Evolutionary conservation across 2,797 vertebrate species (phyloP).

Genomic region (Sciurus carolinensis): DNA sequence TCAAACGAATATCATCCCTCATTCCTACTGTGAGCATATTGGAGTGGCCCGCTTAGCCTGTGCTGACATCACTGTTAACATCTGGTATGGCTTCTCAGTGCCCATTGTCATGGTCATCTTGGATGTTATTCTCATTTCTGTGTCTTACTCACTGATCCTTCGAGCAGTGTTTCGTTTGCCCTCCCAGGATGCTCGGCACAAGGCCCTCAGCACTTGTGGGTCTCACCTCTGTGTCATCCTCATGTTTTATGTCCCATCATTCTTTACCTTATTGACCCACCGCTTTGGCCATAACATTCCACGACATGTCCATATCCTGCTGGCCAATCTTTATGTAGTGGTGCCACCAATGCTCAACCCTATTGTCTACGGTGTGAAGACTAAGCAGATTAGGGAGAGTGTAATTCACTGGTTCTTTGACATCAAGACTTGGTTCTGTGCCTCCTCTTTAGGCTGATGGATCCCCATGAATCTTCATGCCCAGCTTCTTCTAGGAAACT

Average conservation of each 20-base stretch:
- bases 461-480: background rate
- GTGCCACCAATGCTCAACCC: conserved; percentile 83
- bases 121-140: conserved; percentile 76
- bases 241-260: conserved; percentile 83
- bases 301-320: conserved; percentile 78
- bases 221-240: conserved; percentile 83
- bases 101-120: conserved; percentile 79
- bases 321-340: conserved; percentile 82
- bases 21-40: conserved; percentile 83
- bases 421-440: conserved; percentile 60
- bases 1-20: conserved; percentile 72
- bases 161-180: conserved; percentile 72
- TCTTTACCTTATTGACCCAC: conserved; percentile 83
- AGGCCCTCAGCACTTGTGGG: conserved; percentile 81
- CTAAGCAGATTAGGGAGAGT: conserved; percentile 75
- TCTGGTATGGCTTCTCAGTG: conserved; percentile 83
- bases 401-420: conserved; percentile 28
- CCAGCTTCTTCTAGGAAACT: background rate
- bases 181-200: conserved; percentile 75
- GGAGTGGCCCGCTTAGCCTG: conserved; percentile 81
- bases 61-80: conserved; percentile 82
- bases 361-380: conserved; percentile 82
- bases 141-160: conserved; percentile 81
- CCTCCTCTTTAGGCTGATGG: conserved; percentile 51
- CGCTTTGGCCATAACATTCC: conserved; percentile 79